phyloP scores from a whole-genome alignment of 2,797 vertebrate species.

The Decapterus maruadsi region DNA sequence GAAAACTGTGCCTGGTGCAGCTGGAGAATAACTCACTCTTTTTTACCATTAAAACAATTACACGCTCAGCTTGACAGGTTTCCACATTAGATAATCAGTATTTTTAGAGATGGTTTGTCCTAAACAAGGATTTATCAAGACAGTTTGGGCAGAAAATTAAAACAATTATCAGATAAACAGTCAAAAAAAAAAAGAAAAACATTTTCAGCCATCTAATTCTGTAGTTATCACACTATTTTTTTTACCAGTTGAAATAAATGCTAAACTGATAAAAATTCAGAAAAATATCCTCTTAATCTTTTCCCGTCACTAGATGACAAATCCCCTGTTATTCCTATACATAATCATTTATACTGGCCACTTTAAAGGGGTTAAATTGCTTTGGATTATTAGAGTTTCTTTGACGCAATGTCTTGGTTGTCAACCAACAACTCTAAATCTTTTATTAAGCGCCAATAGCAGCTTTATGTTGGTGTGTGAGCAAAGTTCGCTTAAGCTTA shows the following conservation, averaged over 20 bases:
- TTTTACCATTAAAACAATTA: background rate
- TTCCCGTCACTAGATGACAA: background rate
- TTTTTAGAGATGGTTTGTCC: background rate
- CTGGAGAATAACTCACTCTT: conserved; percentile 1
- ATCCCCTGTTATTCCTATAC: background rate
- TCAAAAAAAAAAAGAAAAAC: background rate
- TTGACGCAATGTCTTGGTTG: background rate
- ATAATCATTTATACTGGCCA: background rate
- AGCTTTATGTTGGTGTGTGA: background rate
- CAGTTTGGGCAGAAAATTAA: background rate
- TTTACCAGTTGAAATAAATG: no score
- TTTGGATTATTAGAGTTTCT: background rate
- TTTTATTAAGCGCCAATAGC: conserved; percentile 1
- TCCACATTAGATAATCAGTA: background rate
- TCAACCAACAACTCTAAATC: conserved; percentile 3
- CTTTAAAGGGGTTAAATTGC: background rate
- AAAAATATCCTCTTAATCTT: background rate
- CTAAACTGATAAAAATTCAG: no score
- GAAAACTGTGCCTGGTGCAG: background rate
- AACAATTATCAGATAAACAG: background rate
- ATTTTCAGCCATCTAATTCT: background rate
- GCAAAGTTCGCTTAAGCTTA: conserved; percentile 16
- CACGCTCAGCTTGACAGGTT: background rate
- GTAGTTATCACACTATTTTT: background rate
- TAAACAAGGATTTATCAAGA: background rate